Base-by-base conservation (phyloP, 2,113 vertebrate genomes). In the Periophthalmus modestus region DNA sequence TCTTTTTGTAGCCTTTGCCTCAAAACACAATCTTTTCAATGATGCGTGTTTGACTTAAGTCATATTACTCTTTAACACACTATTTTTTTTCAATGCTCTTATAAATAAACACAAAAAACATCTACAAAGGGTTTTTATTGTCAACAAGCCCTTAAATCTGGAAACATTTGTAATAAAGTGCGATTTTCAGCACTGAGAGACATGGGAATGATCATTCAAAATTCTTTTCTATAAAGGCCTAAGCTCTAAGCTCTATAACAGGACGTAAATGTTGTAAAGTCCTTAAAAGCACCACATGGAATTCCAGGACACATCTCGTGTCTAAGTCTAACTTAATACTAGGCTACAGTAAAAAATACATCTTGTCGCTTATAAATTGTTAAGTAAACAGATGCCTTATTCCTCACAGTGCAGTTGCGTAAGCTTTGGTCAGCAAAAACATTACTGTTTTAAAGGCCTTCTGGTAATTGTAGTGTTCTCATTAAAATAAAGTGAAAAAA, bases 401-500 rank as follows among this genome's bases (percentile, higher is more conserved):
- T 52, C 15, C 16, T 52, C 16, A 52, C 15, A 52, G 50, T 16
- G 50, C 9, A 58, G 21, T 23, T n/a, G 21, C 23, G 10, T 12
- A 23, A 61, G 4, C 23, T 33, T 61, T 61, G 58, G 58, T 61
- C 58, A 16, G 58, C 24, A 67, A 67, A 67, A 23, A 43, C 39
- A 6, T 43, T 19, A 43, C 5, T 43, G 5, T 71, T 19, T 3
- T 24, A 23, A 66, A 69, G n/a, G 69, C 68, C 9, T 52, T 62
- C 63, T 66, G 21, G 21, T 58, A 43, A 6, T 63, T 57, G 7
- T 39, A 50, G 7, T 46, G 52, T 74, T 23, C 6, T 24, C 47
- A 80, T 52, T 63, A 68, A 80, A 84, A 79, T 81, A 52, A 43
- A 11, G 5, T 72, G 80, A 82, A 54, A n/a, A 21, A 66, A 75